Base-by-base conservation (phyloP, 2,113 vertebrate species). In the Psammodynastes pulverulentus region DNA sequence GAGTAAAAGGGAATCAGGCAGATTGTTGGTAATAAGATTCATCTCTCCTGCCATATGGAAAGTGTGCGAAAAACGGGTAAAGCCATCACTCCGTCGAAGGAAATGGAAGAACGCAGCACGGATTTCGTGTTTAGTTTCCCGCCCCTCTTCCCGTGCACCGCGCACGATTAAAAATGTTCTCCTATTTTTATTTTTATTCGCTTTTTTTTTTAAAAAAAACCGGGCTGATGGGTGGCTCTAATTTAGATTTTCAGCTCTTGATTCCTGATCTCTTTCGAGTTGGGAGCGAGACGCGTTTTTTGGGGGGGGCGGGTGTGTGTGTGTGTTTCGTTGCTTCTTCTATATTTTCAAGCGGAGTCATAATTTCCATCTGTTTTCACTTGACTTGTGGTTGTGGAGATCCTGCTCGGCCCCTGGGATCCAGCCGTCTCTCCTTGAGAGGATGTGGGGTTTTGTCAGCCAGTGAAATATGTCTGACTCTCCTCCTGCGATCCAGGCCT, bases 381-480 rank as follows among this genome's bases (percentile, higher is more conserved):
- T 98, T 98, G 97, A 95, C 94, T 97, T 98, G 98, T 97, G 97
- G 97, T 97, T 97, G 96, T 95, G 96, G 97, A 96, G 97, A 97
- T 97, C 97, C 97, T 96, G 96, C 97, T 97, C 97, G 97, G 97
- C 97, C 97, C 97, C 89, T 97, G 97, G 96, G 97, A 96, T 96
- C 92, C 95, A 96, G 67, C 89, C 90, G 95, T 94, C 95, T 97
- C 97, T 97, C 97, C 97, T 95, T 95, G 95, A 98, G 97, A 97
- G 97, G 98, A 98, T 98, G 97, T 98, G 97, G 98, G 98, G 96
- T 97, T 98, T 97, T 98, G 97, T 98, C 97, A 98, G 97, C 97
- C 97, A 97, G 97, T 96, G 97, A 98, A 98, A 96, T 97, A 97
- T 98, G 97, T 97, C 97, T 98, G 97, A 96, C 21, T 95, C 90